Conservation (phyloP, 1,140 invertebrate genomes). For the Melanaphis sacchari region DNA sequence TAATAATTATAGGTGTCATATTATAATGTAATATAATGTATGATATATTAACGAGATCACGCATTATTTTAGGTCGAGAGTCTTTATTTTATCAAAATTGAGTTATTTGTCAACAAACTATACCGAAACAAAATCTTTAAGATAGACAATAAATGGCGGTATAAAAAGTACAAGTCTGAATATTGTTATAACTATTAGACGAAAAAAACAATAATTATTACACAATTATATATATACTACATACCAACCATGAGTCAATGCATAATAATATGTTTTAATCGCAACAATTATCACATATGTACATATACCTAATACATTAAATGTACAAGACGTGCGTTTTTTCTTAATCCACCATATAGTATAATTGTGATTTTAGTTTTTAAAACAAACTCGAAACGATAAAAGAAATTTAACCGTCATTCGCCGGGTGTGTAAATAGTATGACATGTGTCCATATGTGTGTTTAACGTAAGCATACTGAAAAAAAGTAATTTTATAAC, state of each 20-base stretch:
- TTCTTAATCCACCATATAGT: not conserved
- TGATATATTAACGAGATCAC: not conserved
- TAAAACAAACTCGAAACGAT: not conserved
- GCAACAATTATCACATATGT: not conserved
- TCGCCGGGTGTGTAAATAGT: not conserved
- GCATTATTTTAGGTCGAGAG: not conserved
- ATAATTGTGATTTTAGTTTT: not conserved
- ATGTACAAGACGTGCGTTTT: slow-evolving; percentile 6
- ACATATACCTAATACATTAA: not conserved
- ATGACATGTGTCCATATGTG: not conserved
- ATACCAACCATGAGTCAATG: not conserved
- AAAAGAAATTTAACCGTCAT: not conserved
- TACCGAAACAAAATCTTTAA: not conserved
- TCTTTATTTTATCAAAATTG: not conserved
- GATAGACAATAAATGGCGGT: not conserved
- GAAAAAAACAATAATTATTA: not conserved
- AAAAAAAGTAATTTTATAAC: slow-evolving; percentile 19
- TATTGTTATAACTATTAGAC: not conserved
- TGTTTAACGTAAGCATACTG: not conserved
- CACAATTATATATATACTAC: not conserved
- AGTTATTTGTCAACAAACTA: not conserved
- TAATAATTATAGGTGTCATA: not conserved
- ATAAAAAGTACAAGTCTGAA: not conserved
- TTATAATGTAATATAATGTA: not conserved
- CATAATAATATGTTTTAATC: not conserved